Conservation (phyloP, 1,140 invertebrate species). For the Cherax quadricarinatus region DNA sequence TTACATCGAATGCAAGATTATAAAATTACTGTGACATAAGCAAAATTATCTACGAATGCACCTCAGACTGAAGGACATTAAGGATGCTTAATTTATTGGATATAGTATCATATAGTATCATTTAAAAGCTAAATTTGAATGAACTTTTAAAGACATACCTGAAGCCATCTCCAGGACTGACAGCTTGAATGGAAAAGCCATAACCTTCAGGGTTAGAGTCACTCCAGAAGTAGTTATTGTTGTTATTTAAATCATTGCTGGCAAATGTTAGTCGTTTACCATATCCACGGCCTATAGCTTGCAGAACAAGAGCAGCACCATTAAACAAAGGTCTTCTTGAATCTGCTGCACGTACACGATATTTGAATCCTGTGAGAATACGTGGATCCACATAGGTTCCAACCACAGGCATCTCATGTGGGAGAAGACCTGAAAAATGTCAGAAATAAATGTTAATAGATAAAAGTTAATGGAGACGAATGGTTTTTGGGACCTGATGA, state of each 20-base stretch:
- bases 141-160: slow-evolving; percentile 17
- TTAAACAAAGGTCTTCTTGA: slow-evolving; percentile 78
- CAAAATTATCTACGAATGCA: no score
- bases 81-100: no score
- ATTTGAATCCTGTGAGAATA: slow-evolving; percentile 85
- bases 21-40: no score
- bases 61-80: no score
- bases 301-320: slow-evolving; percentile 79
- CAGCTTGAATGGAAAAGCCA: slow-evolving; percentile 72
- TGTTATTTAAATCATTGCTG: slow-evolving; percentile 40
- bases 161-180: slow-evolving; percentile 67
- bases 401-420: slow-evolving; percentile 85
- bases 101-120: no score
- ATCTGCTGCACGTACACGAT: slow-evolving; percentile 83
- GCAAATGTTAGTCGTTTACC: slow-evolving; percentile 78
- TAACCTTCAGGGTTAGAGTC: slow-evolving; percentile 73
- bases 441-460: no score
- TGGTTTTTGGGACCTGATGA: no score
- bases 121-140: no score
- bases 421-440: slow-evolving; percentile 78
- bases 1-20: no score
- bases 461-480: no score
- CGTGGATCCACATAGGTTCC: slow-evolving; percentile 86
- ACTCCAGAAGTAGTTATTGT: slow-evolving; percentile 78
- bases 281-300: slow-evolving; percentile 86